A percentile compares a stretch with the other conserved stretches of the same genome.
These are phyloP conservation scores for Hymenopus coronatus DNA, from an alignment of 2,888 invertebrate genomes.

Conservation along the genomic window DNA sequence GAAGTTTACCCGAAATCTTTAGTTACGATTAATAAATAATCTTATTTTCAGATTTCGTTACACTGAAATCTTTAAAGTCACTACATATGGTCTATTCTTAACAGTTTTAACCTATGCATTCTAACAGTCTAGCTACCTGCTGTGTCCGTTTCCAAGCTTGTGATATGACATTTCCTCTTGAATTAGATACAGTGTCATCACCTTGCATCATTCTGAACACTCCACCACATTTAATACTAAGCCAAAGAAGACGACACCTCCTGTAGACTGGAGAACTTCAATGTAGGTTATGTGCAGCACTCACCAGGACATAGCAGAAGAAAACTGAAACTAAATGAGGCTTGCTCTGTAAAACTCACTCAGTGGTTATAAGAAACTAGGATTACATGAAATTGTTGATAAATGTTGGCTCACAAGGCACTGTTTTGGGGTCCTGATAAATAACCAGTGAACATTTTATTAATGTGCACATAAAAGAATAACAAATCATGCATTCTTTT, in stretches of 20 bases:
- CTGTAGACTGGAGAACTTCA: neutral
- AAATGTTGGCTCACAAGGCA: neutral
- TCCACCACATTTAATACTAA: conserved; percentile 1
- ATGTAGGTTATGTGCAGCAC: neutral
- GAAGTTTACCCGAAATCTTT: too few relatives aligned
- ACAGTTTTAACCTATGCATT: neutral
- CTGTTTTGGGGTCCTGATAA: neutral
- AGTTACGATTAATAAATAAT: too few relatives aligned
- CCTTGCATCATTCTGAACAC: conserved; percentile 60
- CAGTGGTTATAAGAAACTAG: neutral
- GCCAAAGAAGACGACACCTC: neutral
- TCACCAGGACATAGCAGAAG: neutral
- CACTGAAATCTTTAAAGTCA: too few relatives aligned
- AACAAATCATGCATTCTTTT: neutral
- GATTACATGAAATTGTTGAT: neutral
- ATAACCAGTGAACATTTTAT: neutral
- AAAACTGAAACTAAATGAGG: neutral
- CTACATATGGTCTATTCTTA: too few relatives aligned
- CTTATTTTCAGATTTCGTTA: too few relatives aligned
- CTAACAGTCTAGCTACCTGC: conserved; percentile 52
- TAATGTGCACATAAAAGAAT: neutral
- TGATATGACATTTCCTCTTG: conserved; percentile 61
- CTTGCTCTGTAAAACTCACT: neutral
- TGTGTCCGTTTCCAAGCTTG: conserved; percentile 66
- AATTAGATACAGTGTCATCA: conserved; percentile 62